These are phyloP conservation scores for Agrilus mali DNA, from an alignment of 2,888 invertebrate genomes.

Conservation along the genomic window DNA sequence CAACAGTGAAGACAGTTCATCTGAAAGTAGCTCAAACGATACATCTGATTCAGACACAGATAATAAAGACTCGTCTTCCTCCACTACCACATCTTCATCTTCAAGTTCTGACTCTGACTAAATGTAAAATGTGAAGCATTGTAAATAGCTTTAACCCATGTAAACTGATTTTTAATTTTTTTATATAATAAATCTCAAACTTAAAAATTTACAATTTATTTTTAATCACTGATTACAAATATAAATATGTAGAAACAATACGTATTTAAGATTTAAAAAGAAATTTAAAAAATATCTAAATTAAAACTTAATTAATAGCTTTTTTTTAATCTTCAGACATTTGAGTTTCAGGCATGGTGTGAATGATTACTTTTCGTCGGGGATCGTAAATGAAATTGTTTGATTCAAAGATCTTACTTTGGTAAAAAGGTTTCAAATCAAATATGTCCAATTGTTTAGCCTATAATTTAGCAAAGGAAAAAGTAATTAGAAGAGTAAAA, in stretches of 20 bases:
- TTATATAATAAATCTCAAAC: too few relatives aligned
- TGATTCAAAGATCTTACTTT: constrained; percentile 75
- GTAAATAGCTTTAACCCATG: too few relatives aligned
- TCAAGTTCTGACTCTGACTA: too few relatives aligned
- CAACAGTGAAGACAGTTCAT: not conserved
- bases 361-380: constrained; percentile 73
- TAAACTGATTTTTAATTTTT: too few relatives aligned
- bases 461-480: constrained; percentile 38
- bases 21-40: not conserved
- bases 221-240: too few relatives aligned
- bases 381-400: constrained; percentile 82
- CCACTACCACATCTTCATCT: too few relatives aligned
- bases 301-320: too few relatives aligned
- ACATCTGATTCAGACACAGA: not conserved
- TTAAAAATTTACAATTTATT: too few relatives aligned
- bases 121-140: too few relatives aligned
- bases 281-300: too few relatives aligned
- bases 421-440: constrained; percentile 82
- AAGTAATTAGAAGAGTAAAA: constrained; percentile 6
- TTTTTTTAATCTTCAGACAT: constrained; percentile 14
- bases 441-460: constrained; percentile 85
- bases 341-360: constrained; percentile 52
- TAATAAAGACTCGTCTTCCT: not conserved
- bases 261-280: too few relatives aligned
- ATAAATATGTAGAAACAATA: too few relatives aligned